Base-by-base conservation (phyloP, 2,113 vertebrate genomes). In the Campylomormyrus numenius region DNA sequence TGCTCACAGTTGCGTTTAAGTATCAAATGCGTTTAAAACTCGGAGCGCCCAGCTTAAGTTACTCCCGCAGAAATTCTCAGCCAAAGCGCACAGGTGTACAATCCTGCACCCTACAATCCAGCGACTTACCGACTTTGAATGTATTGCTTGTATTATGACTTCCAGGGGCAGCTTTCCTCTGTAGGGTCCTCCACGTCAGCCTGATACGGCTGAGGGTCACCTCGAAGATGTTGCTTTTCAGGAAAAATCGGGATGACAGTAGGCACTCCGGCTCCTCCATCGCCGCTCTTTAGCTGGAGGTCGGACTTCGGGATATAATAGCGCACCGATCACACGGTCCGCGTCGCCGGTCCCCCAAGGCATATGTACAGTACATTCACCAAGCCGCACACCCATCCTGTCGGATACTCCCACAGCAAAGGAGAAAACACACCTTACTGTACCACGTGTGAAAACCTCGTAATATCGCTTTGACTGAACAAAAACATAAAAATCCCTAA, bases 251-350 rank as follows among this genome's bases (percentile, higher is more conserved):
- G 3, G 91, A 90, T 10, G 90, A 62, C 88, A 92, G 58, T 5
- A 90, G 31, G 49, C 31, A 45, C 62, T 80, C 74, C 62, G 87
- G 90, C 53, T 80, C 77, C 62, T 92, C 91, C 91, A 92, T 92
- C 5, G 15, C 31, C 50, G 85, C 50, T 7, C 50, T 53, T 58
- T 49, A 42, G 45, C 19, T 35, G 45, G 48, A 46, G 49, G 49
- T 15, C 24, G 48, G 6, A 87, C 46, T n/a, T 17, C 15, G 58
- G 5, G 5, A 24, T 39, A 24, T 39, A 6, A 62, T 7, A 31
- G 4, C 83, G 53, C 45, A 8, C 3, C 0, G 49, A 35, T 56
- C 39, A 0, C 85, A n/a, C 10, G 15, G 27, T 87, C 50, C 48
- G 21, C 19, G 56, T n/a, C 56, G 24, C 21, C 56, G 21, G 56